phyloP scores from a whole-genome alignment of 1,140 invertebrate species.

The Bilobella aurantiaca region DNA sequence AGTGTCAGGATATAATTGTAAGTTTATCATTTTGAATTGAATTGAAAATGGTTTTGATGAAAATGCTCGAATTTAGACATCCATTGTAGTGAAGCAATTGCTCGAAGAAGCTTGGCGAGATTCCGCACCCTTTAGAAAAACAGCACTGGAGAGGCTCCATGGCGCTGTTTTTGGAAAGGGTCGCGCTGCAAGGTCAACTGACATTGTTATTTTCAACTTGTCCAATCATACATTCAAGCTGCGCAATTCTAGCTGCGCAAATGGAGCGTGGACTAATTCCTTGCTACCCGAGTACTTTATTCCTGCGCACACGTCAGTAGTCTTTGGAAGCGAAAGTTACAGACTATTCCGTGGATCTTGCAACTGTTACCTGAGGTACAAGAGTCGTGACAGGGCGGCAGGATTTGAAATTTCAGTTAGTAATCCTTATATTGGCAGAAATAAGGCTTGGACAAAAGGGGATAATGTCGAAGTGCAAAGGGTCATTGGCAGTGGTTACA shows the following conservation, averaged over 20 bases:
- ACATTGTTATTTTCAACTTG: constrained; percentile 6
- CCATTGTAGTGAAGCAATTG: neutral
- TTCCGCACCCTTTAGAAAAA: constrained; percentile 4
- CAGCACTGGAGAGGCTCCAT: neutral
- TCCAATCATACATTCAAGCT: neutral
- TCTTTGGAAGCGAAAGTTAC: constrained; percentile 13
- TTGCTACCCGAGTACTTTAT: constrained; percentile 8
- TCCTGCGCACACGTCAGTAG: neutral
- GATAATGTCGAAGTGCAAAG: neutral
- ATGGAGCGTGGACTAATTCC: neutral
- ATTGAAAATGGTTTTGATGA: neutral
- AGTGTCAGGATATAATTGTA: neutral
- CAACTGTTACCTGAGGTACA: neutral
- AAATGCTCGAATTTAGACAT: neutral
- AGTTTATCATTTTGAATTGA: neutral
- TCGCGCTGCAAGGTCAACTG: constrained; percentile 10
- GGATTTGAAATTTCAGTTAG: constrained; percentile 1
- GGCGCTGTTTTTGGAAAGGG: constrained; percentile 7
- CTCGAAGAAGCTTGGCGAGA: neutral
- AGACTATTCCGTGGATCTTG: constrained; percentile 4
- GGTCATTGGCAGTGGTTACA: neutral
- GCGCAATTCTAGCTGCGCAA: neutral
- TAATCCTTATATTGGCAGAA: constrained; percentile 1
- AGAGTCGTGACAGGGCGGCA: neutral
- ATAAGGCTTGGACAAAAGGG: neutral